A percentile compares a stretch with the other conserved stretches of the same genome.
phyloP scores from a whole-genome alignment of 2,797 vertebrate genomes.

The Ctenosaura bakeri region DNA sequence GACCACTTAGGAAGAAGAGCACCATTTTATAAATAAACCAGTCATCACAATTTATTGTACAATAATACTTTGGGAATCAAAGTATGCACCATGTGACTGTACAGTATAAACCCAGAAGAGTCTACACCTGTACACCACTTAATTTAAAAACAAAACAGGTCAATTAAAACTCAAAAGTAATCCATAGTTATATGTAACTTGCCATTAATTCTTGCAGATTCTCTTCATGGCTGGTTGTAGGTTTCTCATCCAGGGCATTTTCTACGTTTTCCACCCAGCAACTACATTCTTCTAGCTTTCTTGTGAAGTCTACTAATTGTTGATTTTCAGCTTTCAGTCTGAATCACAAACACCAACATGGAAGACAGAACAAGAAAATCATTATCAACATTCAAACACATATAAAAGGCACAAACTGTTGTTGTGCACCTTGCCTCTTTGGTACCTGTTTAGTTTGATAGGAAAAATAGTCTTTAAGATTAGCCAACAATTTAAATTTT shows the following conservation, averaged over 20 bases:
- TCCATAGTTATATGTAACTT: constrained; percentile 48
- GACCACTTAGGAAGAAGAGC: background rate
- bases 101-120: background rate
- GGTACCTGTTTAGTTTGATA: background rate
- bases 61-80: background rate
- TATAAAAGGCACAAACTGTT: background rate
- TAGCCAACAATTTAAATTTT: background rate
- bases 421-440: background rate
- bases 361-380: constrained; percentile 22
- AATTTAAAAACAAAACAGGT: background rate
- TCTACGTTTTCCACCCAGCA: constrained; percentile 88
- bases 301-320: constrained; percentile 85
- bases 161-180: background rate
- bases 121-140: background rate
- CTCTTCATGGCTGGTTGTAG: constrained; percentile 79
- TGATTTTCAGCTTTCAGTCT: constrained; percentile 87
- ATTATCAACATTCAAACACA: background rate
- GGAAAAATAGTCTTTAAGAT: background rate
- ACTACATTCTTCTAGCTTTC: constrained; percentile 82
- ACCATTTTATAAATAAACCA: background rate
- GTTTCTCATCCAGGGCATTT: constrained; percentile 77
- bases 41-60: background rate
- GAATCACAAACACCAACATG: constrained; percentile 39
- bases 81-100: background rate
- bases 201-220: constrained; percentile 89